A percentile compares a stretch with the other conserved stretches of the same genome.
phyloP scores from a whole-genome alignment of 2,888 invertebrate species.

The Calliphora vomitoria region DNA sequence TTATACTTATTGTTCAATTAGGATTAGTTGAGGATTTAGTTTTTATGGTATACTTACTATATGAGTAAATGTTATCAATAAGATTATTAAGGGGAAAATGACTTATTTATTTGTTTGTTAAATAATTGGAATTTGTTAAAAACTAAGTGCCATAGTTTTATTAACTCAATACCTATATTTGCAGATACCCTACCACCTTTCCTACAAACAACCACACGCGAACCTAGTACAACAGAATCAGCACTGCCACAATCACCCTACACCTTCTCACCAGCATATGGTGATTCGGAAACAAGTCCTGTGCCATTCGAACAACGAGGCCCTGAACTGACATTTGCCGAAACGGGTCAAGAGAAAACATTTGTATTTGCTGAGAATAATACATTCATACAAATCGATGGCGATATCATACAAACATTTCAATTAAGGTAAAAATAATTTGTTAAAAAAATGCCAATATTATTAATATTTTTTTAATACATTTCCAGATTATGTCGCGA shows the following conservation, averaged over 20 bases:
- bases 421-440: constrained; percentile 89
- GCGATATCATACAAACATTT: constrained; percentile 95
- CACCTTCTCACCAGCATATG: constrained; percentile 77
- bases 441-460: no score
- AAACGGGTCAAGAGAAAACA: constrained; percentile 93
- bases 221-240: constrained; percentile 85
- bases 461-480: background rate
- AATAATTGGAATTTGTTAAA: no score
- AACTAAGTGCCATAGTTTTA: no score
- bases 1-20: constrained; percentile 8
- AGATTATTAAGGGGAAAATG: background rate
- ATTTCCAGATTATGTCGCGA: constrained; percentile 90
- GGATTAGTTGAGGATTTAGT: background rate
- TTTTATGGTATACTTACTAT: background rate
- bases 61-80: background rate
- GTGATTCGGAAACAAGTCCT: constrained; percentile 85
- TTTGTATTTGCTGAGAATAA: constrained; percentile 96
- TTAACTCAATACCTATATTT: no score
- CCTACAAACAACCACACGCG: constrained; percentile 85
- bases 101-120: no score
- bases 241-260: constrained; percentile 77
- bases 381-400: constrained; percentile 95
- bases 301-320: constrained; percentile 91
- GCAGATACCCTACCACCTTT: constrained; percentile 86
- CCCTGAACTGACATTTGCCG: constrained; percentile 92